These are phyloP conservation scores for Lasaia peninsularis DNA, from an alignment of 1,140 invertebrate genomes.

Conservation along the genomic window DNA sequence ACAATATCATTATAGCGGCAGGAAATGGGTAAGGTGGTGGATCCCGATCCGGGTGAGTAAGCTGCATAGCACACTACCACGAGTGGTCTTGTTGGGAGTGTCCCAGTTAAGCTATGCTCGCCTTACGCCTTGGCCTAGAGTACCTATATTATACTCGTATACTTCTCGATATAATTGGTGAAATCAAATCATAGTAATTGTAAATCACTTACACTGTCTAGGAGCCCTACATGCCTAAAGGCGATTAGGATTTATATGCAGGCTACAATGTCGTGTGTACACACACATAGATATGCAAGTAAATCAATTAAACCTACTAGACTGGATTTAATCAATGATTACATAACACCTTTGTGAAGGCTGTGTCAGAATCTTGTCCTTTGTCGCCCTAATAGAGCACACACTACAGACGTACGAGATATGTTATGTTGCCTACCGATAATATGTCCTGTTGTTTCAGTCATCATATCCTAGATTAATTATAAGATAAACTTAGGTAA, in stretches of 20 bases:
- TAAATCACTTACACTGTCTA: neutral
- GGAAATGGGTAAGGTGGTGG: too few species aligned
- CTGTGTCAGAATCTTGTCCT: neutral
- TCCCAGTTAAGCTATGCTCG: too few species aligned
- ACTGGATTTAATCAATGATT: constrained; percentile 10
- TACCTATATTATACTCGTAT: too few species aligned
- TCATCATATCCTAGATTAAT: neutral
- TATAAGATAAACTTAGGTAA: too few species aligned
- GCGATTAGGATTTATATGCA: constrained; percentile 3
- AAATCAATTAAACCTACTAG: constrained; percentile 8
- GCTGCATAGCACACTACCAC: too few species aligned
- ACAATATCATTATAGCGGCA: too few species aligned
- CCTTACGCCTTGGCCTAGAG: too few species aligned
- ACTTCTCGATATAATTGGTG: too few species aligned
- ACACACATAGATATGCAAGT: neutral
- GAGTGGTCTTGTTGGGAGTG: too few species aligned
- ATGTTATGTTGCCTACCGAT: neutral
- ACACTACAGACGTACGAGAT: neutral
- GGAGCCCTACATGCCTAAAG: neutral
- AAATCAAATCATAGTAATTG: too few species aligned
- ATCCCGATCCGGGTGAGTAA: too few species aligned
- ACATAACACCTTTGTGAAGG: constrained; percentile 3
- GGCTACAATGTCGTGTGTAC: neutral
- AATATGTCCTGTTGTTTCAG: neutral
- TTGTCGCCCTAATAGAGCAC: neutral